Percentiles rank a stretch among this genome's conserved stretches.
phyloP scores from a whole-genome alignment of 2,888 invertebrate species.

The Hypena proboscidalis region DNA sequence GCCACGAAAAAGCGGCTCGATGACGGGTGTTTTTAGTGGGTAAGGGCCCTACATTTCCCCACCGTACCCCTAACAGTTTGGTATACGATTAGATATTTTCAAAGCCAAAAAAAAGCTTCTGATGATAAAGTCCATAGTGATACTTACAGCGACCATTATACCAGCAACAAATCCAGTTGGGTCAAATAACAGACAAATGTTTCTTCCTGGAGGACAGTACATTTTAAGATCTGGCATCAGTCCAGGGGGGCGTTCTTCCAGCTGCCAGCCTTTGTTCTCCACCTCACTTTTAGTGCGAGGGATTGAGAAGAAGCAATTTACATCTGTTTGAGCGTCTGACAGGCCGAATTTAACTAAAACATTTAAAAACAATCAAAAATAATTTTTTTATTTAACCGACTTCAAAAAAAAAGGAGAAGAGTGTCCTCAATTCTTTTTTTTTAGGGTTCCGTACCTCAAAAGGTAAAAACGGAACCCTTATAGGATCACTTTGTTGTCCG shows the following conservation, averaged over 20 bases:
- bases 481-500: too few relatives aligned
- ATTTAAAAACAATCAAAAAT: neutral
- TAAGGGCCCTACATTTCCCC: too few relatives aligned
- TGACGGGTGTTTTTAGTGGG: too few relatives aligned
- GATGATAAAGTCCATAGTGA: too few relatives aligned
- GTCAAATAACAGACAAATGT: constrained; percentile 74
- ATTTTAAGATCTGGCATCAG: constrained; percentile 69
- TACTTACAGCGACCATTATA: constrained; percentile 75
- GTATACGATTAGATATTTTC: too few relatives aligned
- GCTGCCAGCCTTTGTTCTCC: constrained; percentile 66
- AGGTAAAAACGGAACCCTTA: too few relatives aligned
- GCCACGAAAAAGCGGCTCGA: too few relatives aligned
- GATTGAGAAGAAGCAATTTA: constrained; percentile 76
- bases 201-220: constrained; percentile 70
- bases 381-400: constrained; percentile 1
- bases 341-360: constrained; percentile 75
- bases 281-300: constrained; percentile 72
- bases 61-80: too few relatives aligned
- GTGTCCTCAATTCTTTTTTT: too few relatives aligned
- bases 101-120: too few relatives aligned
- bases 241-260: constrained; percentile 66
- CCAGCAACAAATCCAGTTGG: constrained; percentile 75
- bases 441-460: too few relatives aligned
- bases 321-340: constrained; percentile 72
- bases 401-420: too few relatives aligned